Evolutionary conservation across 2,888 invertebrate species (phyloP).

Genomic region (Mythimna albipuncta): DNA sequence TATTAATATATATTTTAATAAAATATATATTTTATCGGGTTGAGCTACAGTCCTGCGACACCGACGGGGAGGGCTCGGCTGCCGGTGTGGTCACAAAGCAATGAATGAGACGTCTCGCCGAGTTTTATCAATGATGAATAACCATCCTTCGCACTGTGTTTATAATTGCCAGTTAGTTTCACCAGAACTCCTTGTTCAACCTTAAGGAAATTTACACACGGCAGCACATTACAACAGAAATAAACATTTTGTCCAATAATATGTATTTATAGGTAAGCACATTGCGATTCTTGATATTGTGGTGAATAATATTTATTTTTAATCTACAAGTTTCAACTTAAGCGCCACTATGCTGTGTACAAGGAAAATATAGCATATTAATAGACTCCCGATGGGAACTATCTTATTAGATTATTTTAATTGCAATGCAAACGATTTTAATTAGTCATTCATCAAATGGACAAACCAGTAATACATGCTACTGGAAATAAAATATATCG

Average conservation of each 20-base stretch:
- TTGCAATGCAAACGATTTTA: constrained; percentile 30
- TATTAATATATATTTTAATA: no score
- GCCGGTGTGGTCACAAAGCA: constrained; percentile 59
- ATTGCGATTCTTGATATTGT: constrained; percentile 54
- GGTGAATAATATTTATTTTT: constrained; percentile 57
- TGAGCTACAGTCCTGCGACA: constrained; percentile 5
- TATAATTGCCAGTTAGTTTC: constrained; percentile 56
- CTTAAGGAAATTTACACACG: constrained; percentile 28
- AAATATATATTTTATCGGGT: constrained; percentile 3
- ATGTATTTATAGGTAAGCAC: constrained; percentile 41
- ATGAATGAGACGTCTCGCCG: constrained; percentile 79
- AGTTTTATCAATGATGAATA: constrained; percentile 86
- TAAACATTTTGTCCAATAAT: constrained; percentile 16
- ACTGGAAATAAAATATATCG: constrained; percentile 12
- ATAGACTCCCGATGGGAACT: constrained; percentile 27
- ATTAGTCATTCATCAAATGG: constrained; percentile 38
- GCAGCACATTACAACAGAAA: constrained; percentile 6
- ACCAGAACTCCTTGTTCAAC: constrained; percentile 21
- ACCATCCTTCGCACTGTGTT: constrained; percentile 56
- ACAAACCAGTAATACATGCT: constrained; percentile 33
- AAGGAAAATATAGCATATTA: constrained; percentile 37
- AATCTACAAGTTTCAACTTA: constrained; percentile 24
- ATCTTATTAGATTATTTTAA: constrained; percentile 48
- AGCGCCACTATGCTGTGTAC: constrained; percentile 31
- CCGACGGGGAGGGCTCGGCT: constrained; percentile 17